Percentiles rank a stretch among this genome's conserved stretches.
Conservation (phyloP, 2,113 vertebrate species). For the Nanorana parkeri region DNA sequence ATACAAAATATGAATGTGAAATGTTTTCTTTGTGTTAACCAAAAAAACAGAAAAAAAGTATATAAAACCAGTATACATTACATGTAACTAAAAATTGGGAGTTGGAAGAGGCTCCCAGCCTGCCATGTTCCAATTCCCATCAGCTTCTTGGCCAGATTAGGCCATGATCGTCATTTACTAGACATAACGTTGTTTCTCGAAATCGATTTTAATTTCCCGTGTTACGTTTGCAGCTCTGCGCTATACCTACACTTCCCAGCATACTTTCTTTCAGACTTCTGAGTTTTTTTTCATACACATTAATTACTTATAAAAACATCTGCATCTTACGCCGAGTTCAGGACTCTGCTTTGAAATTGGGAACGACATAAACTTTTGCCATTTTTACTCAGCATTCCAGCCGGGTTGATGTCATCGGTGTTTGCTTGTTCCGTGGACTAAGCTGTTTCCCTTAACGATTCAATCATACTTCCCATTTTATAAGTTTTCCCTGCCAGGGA, state of each 20-base stretch:
- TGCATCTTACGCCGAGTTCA: constrained; percentile 1
- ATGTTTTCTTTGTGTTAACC: too few relatives aligned
- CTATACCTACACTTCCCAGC: not conserved
- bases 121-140: too few relatives aligned
- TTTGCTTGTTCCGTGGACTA: constrained; percentile 36
- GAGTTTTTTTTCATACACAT: constrained; percentile 17
- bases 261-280: not conserved
- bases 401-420: constrained; percentile 22
- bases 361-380: not conserved
- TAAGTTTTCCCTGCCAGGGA: constrained; percentile 29
- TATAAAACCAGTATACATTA: too few relatives aligned
- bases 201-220: constrained; percentile 13
- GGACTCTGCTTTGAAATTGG: not conserved
- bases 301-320: constrained; percentile 4
- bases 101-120: too few relatives aligned
- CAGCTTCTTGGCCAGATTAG: too few relatives aligned
- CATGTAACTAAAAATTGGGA: too few relatives aligned
- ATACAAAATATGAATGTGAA: too few relatives aligned
- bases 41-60: too few relatives aligned
- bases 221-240: not conserved
- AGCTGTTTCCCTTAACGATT: constrained; percentile 43
- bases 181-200: not conserved
- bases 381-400: constrained; percentile 49
- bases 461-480: constrained; percentile 54
- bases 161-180: too few relatives aligned